phyloP scores from a whole-genome alignment of 1,140 invertebrate species.

The Papilio helenus region DNA sequence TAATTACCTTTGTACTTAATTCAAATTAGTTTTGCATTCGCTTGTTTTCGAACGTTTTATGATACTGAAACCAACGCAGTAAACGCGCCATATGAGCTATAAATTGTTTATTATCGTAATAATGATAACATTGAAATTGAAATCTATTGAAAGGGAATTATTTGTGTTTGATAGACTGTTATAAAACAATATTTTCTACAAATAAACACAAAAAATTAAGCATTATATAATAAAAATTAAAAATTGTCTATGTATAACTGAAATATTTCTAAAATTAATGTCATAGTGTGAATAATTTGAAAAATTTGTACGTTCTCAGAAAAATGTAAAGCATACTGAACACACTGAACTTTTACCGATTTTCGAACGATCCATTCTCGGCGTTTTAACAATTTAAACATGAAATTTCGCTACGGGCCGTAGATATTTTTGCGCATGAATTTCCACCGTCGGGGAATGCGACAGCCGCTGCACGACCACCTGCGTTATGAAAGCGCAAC shows the following conservation, averaged over 20 bases:
- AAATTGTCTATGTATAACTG: too few relatives aligned
- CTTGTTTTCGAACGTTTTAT: slow-evolving; percentile 39
- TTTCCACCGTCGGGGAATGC: slow-evolving; percentile 40
- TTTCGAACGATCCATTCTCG: slow-evolving; percentile 51
- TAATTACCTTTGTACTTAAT: slow-evolving; percentile 35
- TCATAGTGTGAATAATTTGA: neutral
- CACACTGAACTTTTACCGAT: slow-evolving; percentile 54
- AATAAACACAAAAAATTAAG: too few relatives aligned
- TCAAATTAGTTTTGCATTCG: slow-evolving; percentile 34
- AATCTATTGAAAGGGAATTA: neutral
- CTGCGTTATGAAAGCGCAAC: slow-evolving; percentile 19
- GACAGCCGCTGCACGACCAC: slow-evolving; percentile 7
- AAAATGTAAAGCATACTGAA: slow-evolving; percentile 54
- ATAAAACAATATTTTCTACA: neutral
- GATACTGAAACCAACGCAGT: neutral
- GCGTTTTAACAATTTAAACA: slow-evolving; percentile 74
- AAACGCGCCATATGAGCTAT: neutral
- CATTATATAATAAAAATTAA: too few relatives aligned
- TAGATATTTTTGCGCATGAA: slow-evolving; percentile 56
- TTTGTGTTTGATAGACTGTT: neutral
- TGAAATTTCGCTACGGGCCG: slow-evolving; percentile 55
- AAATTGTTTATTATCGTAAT: neutral
- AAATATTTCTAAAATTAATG: neutral
- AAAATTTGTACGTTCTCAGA: slow-evolving; percentile 44
- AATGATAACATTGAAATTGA: neutral